These are phyloP conservation scores for Chromis chromis DNA, from an alignment of 2,797 vertebrate genomes.

Conservation along the genomic window DNA sequence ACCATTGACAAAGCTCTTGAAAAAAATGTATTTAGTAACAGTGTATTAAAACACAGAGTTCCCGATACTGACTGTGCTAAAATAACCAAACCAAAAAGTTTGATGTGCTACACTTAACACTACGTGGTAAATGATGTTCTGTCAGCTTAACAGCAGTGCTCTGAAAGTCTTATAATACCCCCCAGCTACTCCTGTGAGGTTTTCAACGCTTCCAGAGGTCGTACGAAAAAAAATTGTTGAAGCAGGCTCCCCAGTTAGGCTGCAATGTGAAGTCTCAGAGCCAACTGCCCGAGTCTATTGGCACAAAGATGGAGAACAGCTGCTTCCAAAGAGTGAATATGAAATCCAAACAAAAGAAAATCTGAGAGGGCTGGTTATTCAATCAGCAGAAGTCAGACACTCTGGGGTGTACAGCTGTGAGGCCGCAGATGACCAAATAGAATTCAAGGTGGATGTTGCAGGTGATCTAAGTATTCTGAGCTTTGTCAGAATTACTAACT, in stretches of 20 bases:
- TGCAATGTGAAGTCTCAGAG: constrained; percentile 91
- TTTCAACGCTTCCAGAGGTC: constrained; percentile 80
- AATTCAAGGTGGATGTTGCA: constrained; percentile 92
- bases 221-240: constrained; percentile 83
- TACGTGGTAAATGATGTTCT: constrained; percentile 32
- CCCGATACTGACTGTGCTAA: neutral
- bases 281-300: constrained; percentile 83
- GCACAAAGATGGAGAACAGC: constrained; percentile 90
- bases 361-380: constrained; percentile 84
- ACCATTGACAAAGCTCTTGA: neutral
- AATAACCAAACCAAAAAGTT: constrained; percentile 13
- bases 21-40: neutral
- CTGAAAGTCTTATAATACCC: constrained; percentile 59
- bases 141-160: constrained; percentile 54
- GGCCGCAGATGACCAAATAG: constrained; percentile 87
- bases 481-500: constrained; percentile 73
- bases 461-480: constrained; percentile 83
- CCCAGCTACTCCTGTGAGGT: constrained; percentile 80
- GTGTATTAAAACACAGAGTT: neutral
- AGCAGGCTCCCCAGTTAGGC: constrained; percentile 82
- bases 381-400: constrained; percentile 83
- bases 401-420: constrained; percentile 91
- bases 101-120: constrained; percentile 11
- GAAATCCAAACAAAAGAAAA: constrained; percentile 85
- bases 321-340: constrained; percentile 74